These are phyloP conservation scores for Tenodera sinensis DNA, from an alignment of 2,888 invertebrate species.

Conservation along the genomic window DNA sequence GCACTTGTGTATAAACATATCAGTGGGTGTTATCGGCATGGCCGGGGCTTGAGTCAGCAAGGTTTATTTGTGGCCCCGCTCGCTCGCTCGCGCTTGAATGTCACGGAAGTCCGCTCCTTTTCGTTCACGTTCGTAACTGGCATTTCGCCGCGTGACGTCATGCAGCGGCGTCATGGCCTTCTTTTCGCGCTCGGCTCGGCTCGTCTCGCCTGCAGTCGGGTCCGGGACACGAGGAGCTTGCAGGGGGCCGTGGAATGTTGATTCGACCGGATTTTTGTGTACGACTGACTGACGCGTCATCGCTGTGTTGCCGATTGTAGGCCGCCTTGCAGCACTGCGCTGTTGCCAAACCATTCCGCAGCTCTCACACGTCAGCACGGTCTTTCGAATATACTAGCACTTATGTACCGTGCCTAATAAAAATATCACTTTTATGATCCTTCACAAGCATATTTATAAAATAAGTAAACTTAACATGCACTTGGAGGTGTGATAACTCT, in stretches of 20 bases:
- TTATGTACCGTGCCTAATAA: too few species aligned
- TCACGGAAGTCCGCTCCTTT: background rate
- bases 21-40: background rate
- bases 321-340: background rate
- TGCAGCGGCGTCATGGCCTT: constrained; percentile 5
- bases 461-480: too few species aligned
- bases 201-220: constrained; percentile 8
- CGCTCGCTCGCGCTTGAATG: background rate
- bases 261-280: constrained; percentile 18
- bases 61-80: background rate
- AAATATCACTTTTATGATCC: too few species aligned
- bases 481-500: too few species aligned
- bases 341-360: background rate
- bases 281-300: constrained; percentile 14
- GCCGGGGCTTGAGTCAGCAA: background rate
- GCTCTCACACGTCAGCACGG: background rate
- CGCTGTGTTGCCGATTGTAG: constrained; percentile 15
- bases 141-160: constrained; percentile 22
- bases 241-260: constrained; percentile 9
- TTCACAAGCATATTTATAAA: too few species aligned
- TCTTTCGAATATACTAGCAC: too few species aligned
- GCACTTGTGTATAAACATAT: background rate
- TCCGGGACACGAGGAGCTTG: background rate
- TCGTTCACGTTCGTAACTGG: constrained; percentile 12
- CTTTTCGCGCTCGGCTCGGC: constrained; percentile 5